A percentile compares a stretch with the other conserved stretches of the same genome.
Conservation (phyloP, 1,140 invertebrate species). For the Teleogryllus occipitalis region DNA sequence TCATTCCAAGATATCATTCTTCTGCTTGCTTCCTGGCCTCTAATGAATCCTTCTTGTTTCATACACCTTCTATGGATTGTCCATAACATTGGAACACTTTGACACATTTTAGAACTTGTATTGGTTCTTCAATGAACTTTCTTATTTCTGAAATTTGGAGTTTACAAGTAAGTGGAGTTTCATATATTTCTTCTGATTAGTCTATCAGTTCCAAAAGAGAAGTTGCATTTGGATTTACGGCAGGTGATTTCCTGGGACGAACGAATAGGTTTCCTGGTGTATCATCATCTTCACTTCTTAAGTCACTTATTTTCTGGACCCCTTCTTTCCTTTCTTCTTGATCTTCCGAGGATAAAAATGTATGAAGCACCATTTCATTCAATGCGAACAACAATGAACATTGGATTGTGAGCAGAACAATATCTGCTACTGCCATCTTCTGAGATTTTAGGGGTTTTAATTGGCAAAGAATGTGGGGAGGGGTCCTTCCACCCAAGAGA, state of each 20-base stretch:
- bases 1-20: no score
- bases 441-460: no score
- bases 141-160: not conserved
- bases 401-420: no score
- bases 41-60: no score
- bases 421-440: no score
- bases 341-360: not conserved
- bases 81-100: not conserved
- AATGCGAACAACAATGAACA: no score
- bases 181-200: not conserved
- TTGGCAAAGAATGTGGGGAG: no score
- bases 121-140: slow-evolving; percentile 7
- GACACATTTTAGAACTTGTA: slow-evolving; percentile 9
- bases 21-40: no score
- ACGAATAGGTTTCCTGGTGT: not conserved
- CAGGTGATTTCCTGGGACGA: not conserved
- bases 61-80: not conserved
- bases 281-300: slow-evolving; percentile 8
- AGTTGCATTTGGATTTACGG: not conserved
- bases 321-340: slow-evolving; percentile 8
- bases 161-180: not conserved
- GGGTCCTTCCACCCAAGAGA: no score
- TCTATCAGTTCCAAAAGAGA: not conserved
- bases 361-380: no score
- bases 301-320: slow-evolving; percentile 11